Base-by-base conservation (phyloP, 2,888 invertebrate genomes). In the Cerceris ruficornis region DNA sequence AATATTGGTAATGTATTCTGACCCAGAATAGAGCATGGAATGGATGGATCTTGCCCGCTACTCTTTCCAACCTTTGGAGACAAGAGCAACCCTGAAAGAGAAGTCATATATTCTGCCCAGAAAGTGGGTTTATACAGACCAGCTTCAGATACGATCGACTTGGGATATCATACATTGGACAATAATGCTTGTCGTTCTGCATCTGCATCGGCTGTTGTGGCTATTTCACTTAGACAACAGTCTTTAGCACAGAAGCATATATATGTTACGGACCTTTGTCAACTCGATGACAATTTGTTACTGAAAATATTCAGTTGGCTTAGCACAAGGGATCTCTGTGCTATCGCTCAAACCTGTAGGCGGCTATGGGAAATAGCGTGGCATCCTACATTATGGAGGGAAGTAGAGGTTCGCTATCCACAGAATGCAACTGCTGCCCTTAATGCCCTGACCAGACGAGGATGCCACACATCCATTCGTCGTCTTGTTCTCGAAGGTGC, bases 321-420 rank as follows among this genome's bases (percentile, higher is more conserved):
- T 62, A 94, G 95, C 66, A 96, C 95, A 82, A 94, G 95, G 85
- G 96, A 96, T 85, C 92, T 97, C 86, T 96, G 96, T 90, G 94
- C 94, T 91, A 95, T 96, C 92, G 96, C 95, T 0, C 94, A 96
- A 69, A 96, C 97, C 6, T 96, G 96, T 89, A 93, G 95, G 28
- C 93, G 96, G 62, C 96, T 97, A 92, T 96, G 96, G 92, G 94
- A 95, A 81, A 93, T 97, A 43, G 96, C 95, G 52, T 97, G 97
- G 97, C 95, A 95, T 50, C 96, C 97, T 0, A 92, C 94, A 8
- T 93, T 97, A 28, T 97, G 97, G 97, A 83, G 80, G 8, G 89
- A 91, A 41, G 88, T 91, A 7, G 89, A 91, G 50, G 81, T 91
- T 13, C 88, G 88, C 13, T 87, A 89, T 77, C 91, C 91, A 0